Evolutionary conservation across 2,888 invertebrate species (phyloP).

Genomic region (Pherbina coryleti): DNA sequence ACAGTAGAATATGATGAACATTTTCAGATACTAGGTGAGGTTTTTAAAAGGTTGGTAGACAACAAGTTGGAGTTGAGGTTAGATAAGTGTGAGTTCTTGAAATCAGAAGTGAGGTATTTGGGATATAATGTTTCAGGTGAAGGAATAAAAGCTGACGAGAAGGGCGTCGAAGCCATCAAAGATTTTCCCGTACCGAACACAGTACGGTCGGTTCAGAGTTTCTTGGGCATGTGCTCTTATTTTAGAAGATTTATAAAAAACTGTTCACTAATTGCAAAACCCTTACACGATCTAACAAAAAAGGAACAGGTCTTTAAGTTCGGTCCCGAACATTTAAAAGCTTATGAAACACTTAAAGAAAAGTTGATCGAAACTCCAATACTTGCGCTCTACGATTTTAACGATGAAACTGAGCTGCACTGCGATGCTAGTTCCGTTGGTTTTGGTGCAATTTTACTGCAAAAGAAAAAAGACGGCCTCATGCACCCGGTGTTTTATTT

Average conservation of each 20-base stretch:
- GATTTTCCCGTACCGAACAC: not conserved
- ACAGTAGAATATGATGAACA: conserved; percentile 30
- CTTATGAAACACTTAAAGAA: conserved; percentile 39
- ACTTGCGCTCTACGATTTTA: conserved; percentile 55
- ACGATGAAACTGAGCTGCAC: conserved; percentile 53
- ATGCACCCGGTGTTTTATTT: conserved; percentile 53
- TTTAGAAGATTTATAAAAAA: conserved; percentile 49
- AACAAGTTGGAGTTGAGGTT: conserved; percentile 3
- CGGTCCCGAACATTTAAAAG: conserved; percentile 34
- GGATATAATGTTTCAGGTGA: conserved; percentile 44
- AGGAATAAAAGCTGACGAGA: not conserved
- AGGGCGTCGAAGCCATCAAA: not conserved
- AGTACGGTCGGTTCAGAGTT: conserved; percentile 15
- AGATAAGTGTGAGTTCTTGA: conserved; percentile 35
- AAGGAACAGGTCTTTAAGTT: conserved; percentile 45
- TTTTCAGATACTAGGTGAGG: conserved; percentile 42
- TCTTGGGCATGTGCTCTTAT: conserved; percentile 37
- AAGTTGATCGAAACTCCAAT: conserved; percentile 46
- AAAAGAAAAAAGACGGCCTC: conserved; percentile 46
- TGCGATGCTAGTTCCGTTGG: conserved; percentile 52
- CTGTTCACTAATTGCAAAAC: conserved; percentile 51
- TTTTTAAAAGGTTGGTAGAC: conserved; percentile 39
- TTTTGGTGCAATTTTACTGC: conserved; percentile 53
- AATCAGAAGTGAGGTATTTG: conserved; percentile 47
- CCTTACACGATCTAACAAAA: conserved; percentile 54